These are phyloP conservation scores for Laterallus jamaicensis DNA, from an alignment of 2,113 vertebrate species.

Conservation along the genomic window DNA sequence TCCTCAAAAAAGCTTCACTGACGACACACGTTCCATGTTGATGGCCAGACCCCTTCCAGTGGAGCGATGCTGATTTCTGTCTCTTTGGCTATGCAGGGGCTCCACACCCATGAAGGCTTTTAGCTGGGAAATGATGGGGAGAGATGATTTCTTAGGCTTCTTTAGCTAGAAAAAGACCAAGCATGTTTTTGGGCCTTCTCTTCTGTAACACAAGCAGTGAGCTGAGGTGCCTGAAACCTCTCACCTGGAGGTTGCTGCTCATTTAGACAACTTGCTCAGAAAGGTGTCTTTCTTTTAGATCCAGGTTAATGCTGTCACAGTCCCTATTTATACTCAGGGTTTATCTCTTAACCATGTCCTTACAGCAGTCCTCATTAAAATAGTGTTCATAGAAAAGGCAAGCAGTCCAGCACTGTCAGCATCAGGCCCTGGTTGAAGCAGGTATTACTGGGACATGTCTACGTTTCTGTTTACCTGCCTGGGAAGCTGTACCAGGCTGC, in stretches of 20 bases:
- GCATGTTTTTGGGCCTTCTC: neutral
- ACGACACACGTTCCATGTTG: rapidly evolving
- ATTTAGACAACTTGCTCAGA: neutral
- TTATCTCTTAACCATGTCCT: neutral
- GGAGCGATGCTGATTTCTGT: rapidly evolving
- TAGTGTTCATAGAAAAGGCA: neutral
- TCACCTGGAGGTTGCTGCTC: neutral
- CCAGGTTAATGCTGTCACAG: neutral
- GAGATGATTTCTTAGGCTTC: neutral
- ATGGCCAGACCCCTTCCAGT: neutral
- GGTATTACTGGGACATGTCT: neutral
- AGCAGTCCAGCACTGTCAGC: neutral
- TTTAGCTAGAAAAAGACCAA: neutral
- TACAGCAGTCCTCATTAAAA: neutral
- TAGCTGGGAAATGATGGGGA: neutral
- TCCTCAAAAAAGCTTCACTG: neutral
- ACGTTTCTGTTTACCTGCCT: neutral
- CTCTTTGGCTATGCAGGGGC: neutral
- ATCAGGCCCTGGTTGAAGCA: neutral
- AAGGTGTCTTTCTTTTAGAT: neutral
- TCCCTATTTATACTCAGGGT: neutral
- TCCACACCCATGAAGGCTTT: neutral
- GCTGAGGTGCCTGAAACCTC: neutral
- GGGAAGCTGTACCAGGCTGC: neutral
- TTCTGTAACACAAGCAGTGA: neutral